Evolutionary conservation across 2,888 invertebrate species (phyloP).

Genomic region (Subacronicta megacephala): DNA sequence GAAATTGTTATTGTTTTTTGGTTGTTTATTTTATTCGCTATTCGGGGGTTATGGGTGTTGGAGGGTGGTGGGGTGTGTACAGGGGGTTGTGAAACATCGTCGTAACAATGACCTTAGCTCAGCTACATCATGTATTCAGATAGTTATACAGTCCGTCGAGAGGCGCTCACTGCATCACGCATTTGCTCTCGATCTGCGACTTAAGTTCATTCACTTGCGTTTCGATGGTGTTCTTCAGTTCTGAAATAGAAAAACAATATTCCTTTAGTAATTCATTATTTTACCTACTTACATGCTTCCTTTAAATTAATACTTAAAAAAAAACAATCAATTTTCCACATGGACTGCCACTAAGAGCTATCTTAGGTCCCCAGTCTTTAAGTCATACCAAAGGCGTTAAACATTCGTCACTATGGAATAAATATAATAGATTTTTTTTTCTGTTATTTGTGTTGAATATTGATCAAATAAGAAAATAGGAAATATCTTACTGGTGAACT

Average conservation of each 20-base stretch:
- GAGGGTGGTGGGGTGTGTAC: conserved; percentile 60
- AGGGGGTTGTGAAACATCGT: conserved; percentile 69
- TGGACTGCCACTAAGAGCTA: too few relatives aligned
- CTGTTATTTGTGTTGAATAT: too few relatives aligned
- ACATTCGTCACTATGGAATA: too few relatives aligned
- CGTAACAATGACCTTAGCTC: conserved; percentile 82
- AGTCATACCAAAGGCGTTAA: too few relatives aligned
- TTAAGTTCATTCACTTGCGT: conserved; percentile 99
- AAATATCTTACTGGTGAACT: conserved; percentile 95
- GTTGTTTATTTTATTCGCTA: conserved; percentile 47
- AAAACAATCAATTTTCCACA: too few relatives aligned
- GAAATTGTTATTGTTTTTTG: conserved; percentile 62
- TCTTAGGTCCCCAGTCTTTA: too few relatives aligned
- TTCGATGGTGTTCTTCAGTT: conserved; percentile 99
- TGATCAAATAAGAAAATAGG: too few relatives aligned
- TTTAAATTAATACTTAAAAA: too few relatives aligned
- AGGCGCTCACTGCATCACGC: conserved; percentile 96
- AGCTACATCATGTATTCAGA: conserved; percentile 88
- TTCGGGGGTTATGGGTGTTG: conserved; percentile 47
- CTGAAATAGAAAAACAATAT: conserved; percentile 90
- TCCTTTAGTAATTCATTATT: background rate
- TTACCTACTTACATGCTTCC: too few relatives aligned
- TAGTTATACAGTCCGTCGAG: conserved; percentile 43
- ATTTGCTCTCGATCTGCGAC: conserved; percentile 98
- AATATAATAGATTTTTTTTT: too few relatives aligned